Evolutionary conservation across 2,797 vertebrate species (phyloP), one percentile per base, ranked within the genome.

Genomic region (Enteromius thamalakanensis): DNA sequence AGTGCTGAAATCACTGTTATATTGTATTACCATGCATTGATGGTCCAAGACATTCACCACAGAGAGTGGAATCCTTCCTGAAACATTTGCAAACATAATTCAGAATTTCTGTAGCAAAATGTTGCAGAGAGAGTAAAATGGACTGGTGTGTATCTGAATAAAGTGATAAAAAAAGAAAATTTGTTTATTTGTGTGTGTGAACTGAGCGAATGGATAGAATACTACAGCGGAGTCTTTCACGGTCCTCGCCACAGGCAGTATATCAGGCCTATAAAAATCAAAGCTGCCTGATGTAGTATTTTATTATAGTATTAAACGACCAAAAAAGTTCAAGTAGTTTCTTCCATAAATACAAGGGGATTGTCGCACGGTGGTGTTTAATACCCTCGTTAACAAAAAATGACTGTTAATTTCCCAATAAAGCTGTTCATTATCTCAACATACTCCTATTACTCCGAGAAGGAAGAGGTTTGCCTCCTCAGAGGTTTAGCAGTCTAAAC

Each of bases 211-310:
- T 87, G 81, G 62, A 51, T 87, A 87, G 80, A 86, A 90, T 88
- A 86, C 88, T 83, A 70, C 83, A 88, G 90, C 85, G 49, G 37
- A 70, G 77, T 83, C 71, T 58, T 90, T 90, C 94, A 92, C 87
- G 92, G 92, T 92, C 88, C 90, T 91, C 90, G 88, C 92, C 91
- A 92, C 93, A 91, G 93, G 94, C 94, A 92, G 93, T 95, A 95
- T 96, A 96, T 95, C 93, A 94, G 89, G 90, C 90, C 94, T 93
- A 96, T 97, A 96, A 96, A 92, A 95, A 95, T 89, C 87, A 92
- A 92, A 95, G 92, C 90, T 92, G 92, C 92, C 93, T 94, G 90
- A 94, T 95, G 92, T 92, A 93, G 89, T 91, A 89, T 95, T 95
- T 95, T 95, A 95, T 95, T 92, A 93, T 94, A 95, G 94, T 95